Conservation (phyloP, 2,888 invertebrate genomes). For the Suillia variegata region DNA sequence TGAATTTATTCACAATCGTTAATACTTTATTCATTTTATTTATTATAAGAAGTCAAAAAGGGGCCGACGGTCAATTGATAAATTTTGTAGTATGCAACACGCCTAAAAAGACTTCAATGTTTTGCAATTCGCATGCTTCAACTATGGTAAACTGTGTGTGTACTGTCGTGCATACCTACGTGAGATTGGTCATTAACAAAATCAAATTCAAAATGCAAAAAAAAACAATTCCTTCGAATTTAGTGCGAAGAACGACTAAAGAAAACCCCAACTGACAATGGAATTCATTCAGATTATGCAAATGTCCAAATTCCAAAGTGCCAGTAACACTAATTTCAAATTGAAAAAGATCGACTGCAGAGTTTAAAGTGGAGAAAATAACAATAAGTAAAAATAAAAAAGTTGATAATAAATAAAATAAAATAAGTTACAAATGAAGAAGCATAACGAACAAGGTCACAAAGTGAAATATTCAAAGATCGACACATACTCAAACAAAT, state of each 20-base stretch:
- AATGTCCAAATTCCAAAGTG: not conserved
- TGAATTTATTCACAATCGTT: too few species aligned
- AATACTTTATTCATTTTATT: too few species aligned
- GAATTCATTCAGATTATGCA: slow-evolving; percentile 2
- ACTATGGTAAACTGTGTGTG: not conserved
- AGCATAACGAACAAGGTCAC: slow-evolving; percentile 48
- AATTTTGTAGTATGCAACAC: too few species aligned
- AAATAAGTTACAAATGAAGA: not conserved
- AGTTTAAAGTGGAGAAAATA: not conserved
- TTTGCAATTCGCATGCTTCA: too few species aligned
- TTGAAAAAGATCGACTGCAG: not conserved
- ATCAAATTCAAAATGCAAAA: not conserved
- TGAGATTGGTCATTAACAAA: not conserved
- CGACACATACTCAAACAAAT: too few species aligned
- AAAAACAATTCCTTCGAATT: not conserved
- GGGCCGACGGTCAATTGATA: too few species aligned
- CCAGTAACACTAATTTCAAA: not conserved
- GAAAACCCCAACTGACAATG: too few species aligned
- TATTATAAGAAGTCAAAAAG: too few species aligned
- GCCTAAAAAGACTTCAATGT: too few species aligned
- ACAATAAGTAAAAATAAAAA: not conserved
- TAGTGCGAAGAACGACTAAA: too few species aligned
- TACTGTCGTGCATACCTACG: not conserved
- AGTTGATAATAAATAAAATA: too few species aligned
- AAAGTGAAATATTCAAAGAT: slow-evolving; percentile 33